These are phyloP conservation scores for Oscheius sp. DNA, from an alignment of 1,140 invertebrate species.

Conservation along the genomic window DNA sequence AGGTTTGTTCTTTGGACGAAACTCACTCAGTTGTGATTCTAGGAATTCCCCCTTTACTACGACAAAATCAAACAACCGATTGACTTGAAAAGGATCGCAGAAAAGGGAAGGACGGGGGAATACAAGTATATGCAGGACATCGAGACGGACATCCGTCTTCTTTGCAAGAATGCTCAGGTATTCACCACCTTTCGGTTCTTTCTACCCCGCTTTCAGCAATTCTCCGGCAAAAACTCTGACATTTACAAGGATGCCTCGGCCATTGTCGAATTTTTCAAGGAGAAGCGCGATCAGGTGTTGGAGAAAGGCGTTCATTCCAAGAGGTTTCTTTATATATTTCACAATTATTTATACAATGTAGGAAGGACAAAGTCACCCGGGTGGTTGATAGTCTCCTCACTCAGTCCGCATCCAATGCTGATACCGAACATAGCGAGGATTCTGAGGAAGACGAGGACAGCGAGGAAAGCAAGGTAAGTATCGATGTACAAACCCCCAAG, in stretches of 20 bases:
- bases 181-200: slow-evolving; percentile 62
- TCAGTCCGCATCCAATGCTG: slow-evolving; percentile 66
- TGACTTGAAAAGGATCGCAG: slow-evolving; percentile 89
- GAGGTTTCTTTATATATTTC: slow-evolving; percentile 1
- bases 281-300: slow-evolving; percentile 29
- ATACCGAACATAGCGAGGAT: slow-evolving; percentile 62
- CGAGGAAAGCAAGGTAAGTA: slow-evolving; percentile 50
- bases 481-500: too few species aligned
- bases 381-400: slow-evolving; percentile 68
- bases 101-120: slow-evolving; percentile 74
- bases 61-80: slow-evolving; percentile 96
- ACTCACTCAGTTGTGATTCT: too few species aligned
- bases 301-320: slow-evolving; percentile 28
- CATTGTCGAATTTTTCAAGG: slow-evolving; percentile 8
- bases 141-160: slow-evolving; percentile 83
- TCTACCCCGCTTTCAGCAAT: slow-evolving; percentile 12
- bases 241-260: slow-evolving; percentile 76
- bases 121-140: slow-evolving; percentile 80
- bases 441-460: slow-evolving; percentile 58
- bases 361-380: slow-evolving; percentile 47
- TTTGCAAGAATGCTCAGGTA: slow-evolving; percentile 89
- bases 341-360: slow-evolving; percentile 18
- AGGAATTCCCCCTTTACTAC: slow-evolving; percentile 95
- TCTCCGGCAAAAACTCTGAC: slow-evolving; percentile 91
- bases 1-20: slow-evolving; percentile 28